phyloP scores from a whole-genome alignment of 2,888 invertebrate genomes.

The Ligdia adustata region DNA sequence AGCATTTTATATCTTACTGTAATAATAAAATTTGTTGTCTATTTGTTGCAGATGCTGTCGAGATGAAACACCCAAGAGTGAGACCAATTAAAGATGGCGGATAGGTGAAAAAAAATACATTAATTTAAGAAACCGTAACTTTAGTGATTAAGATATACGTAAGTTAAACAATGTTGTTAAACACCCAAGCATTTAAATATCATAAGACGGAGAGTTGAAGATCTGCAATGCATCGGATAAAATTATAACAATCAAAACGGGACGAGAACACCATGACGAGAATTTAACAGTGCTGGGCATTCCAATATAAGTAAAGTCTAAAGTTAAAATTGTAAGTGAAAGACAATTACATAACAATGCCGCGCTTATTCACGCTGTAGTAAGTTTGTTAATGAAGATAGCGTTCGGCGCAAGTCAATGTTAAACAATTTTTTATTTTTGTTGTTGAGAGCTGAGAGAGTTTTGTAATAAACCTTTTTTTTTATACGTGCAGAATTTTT shows the following conservation, averaged over 20 bases:
- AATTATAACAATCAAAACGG: constrained; percentile 30
- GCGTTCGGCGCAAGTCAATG: constrained; percentile 46
- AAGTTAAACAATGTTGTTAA: constrained; percentile 61
- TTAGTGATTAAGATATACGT: constrained; percentile 53
- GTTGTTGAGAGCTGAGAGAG: constrained; percentile 68
- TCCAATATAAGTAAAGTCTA: constrained; percentile 67
- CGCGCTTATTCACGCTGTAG: constrained; percentile 43
- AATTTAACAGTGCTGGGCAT: constrained; percentile 67
- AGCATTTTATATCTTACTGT: constrained; percentile 15
- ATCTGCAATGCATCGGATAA: constrained; percentile 28
- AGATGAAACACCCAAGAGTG: constrained; percentile 53
- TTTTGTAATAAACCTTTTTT: constrained; percentile 75
- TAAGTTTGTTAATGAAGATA: constrained; percentile 43
- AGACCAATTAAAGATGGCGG: constrained; percentile 67
- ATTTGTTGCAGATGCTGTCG: constrained; percentile 66
- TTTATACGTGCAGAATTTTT: constrained; percentile 42
- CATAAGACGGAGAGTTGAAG: constrained; percentile 41
- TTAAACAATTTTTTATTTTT: constrained; percentile 54
- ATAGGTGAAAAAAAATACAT: constrained; percentile 54
- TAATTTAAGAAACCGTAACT: constrained; percentile 77
- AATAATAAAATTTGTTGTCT: constrained; percentile 8
- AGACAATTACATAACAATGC: constrained; percentile 56
- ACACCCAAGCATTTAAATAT: constrained; percentile 74
- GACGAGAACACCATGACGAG: constrained; percentile 24
- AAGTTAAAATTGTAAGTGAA: constrained; percentile 62